These are phyloP conservation scores for Rhadinocentrus ornatus DNA, from an alignment of 2,797 vertebrate genomes.

Conservation along the genomic window DNA sequence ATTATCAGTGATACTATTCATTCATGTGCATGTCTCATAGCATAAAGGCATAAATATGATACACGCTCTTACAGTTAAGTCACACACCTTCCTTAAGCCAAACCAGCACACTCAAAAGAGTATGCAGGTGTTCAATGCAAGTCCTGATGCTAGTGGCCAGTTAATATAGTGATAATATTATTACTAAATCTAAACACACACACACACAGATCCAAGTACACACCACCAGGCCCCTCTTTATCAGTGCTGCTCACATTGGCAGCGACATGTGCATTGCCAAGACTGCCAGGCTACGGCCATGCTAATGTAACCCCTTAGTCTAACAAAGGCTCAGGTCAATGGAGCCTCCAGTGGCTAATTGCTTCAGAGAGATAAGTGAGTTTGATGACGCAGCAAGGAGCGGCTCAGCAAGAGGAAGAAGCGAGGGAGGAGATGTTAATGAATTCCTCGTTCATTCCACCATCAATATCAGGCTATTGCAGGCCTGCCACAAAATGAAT, in stretches of 20 bases:
- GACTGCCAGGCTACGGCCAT: slow-evolving; percentile 66
- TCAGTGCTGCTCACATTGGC: slow-evolving; percentile 76
- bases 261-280: slow-evolving; percentile 68
- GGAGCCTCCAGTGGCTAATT: slow-evolving; percentile 82
- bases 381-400: slow-evolving; percentile 77
- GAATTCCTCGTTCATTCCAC: slow-evolving; percentile 72
- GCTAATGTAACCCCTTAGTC: slow-evolving; percentile 77
- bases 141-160: slow-evolving; percentile 23
- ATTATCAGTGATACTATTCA: slow-evolving; percentile 28
- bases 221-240: slow-evolving; percentile 64
- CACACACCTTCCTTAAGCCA: slow-evolving; percentile 9
- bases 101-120: not conserved
- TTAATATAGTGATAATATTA: slow-evolving; percentile 45
- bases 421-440: slow-evolving; percentile 77
- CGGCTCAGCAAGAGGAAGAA: slow-evolving; percentile 62
- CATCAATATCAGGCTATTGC: slow-evolving; percentile 76
- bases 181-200: slow-evolving; percentile 19
- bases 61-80: slow-evolving; percentile 25
- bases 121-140: slow-evolving; percentile 20
- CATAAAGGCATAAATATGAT: slow-evolving; percentile 43
- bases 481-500: slow-evolving; percentile 75
- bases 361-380: slow-evolving; percentile 82
- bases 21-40: slow-evolving; percentile 22
- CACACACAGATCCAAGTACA: slow-evolving; percentile 18
- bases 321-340: slow-evolving; percentile 81